Percentiles rank a stretch among this genome's conserved stretches.
Conservation (phyloP, 2,797 vertebrate genomes). For the Phataginus tricuspis region DNA sequence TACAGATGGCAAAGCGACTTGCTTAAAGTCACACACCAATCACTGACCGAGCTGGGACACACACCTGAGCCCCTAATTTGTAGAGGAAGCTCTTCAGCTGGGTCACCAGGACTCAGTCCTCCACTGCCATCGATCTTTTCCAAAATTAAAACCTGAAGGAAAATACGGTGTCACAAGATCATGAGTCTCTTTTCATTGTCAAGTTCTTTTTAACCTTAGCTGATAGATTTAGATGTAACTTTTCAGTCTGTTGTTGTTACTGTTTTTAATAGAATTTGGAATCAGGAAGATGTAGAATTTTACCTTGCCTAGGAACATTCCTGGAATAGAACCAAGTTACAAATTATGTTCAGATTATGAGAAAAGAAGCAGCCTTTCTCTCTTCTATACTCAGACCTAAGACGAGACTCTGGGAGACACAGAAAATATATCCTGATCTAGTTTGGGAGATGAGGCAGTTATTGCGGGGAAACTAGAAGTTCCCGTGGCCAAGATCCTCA, state of each 20-base stretch:
- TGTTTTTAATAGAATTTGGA: conserved; percentile 38
- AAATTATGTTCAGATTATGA: not conserved
- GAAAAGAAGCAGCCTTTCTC: not conserved
- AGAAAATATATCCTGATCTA: not conserved
- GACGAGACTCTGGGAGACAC: not conserved
- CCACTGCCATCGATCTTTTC: not conserved
- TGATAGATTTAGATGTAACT: not conserved
- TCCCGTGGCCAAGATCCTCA: too few species aligned
- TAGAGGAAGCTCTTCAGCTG: not conserved
- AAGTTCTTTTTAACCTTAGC: not conserved
- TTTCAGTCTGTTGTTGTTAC: not conserved
- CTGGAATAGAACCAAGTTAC: not conserved
- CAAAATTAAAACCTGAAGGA: conserved; percentile 24
- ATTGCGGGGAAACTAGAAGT: too few species aligned
- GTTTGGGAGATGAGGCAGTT: not conserved
- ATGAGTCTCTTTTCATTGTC: not conserved
- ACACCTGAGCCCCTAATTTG: not conserved
- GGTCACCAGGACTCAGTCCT: not conserved
- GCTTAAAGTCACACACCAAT: not conserved
- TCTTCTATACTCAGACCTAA: not conserved
- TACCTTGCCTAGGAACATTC: not conserved
- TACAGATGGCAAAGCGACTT: not conserved
- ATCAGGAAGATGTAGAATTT: conserved; percentile 25
- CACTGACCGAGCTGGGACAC: not conserved
- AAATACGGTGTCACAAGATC: not conserved